These are phyloP conservation scores for Caenorhabditis inopinata DNA, from an alignment of 1,140 invertebrate species.

Conservation along the genomic window DNA sequence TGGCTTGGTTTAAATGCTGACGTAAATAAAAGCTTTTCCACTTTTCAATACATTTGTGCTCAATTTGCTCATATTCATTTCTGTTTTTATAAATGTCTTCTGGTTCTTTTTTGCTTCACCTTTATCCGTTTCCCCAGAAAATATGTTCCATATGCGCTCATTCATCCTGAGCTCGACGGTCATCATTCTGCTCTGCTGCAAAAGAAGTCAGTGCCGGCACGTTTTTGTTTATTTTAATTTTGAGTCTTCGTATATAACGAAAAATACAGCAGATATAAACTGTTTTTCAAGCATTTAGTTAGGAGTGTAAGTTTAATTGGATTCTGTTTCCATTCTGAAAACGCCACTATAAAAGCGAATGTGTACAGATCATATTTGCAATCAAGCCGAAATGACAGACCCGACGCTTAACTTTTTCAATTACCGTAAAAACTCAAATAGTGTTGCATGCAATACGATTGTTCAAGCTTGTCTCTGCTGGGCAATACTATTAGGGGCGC, in stretches of 20 bases:
- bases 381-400: too few species aligned
- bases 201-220: background rate
- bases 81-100: background rate
- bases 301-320: too few species aligned
- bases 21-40: constrained; percentile 31
- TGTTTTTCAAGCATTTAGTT: too few species aligned
- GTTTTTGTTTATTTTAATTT: background rate
- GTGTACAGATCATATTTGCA: too few species aligned
- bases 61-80: background rate
- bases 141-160: constrained; percentile 21
- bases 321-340: too few species aligned
- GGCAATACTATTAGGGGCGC: too few species aligned
- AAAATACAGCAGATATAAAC: background rate
- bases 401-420: too few species aligned
- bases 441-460: too few species aligned
- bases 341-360: too few species aligned
- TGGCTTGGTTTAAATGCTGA: constrained; percentile 1
- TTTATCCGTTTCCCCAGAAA: background rate
- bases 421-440: too few species aligned
- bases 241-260: background rate
- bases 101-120: background rate
- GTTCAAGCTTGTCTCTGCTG: too few species aligned
- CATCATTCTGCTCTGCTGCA: background rate
- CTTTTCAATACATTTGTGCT: constrained; percentile 2
- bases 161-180: background rate